phyloP scores from a whole-genome alignment of 2,797 vertebrate species.

The Pitangus sulphuratus region DNA sequence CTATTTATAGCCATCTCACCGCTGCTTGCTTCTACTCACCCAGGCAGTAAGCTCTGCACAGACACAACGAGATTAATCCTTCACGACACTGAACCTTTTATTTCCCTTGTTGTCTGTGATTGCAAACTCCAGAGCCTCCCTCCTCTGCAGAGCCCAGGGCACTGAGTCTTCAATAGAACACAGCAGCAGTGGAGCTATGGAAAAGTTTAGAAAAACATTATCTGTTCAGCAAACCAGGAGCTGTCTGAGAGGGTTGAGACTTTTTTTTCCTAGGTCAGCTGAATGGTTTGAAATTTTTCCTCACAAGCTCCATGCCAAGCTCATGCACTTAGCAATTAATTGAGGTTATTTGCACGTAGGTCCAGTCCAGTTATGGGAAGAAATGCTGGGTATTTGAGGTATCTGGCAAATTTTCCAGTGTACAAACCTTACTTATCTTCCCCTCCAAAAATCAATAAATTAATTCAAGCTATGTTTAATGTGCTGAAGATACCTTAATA shows the following conservation, averaged over 20 bases:
- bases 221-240: background rate
- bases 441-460: background rate
- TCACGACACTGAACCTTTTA: conserved; percentile 35
- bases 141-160: background rate
- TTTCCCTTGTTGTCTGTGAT: conserved; percentile 37
- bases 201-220: background rate
- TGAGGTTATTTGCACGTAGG: background rate
- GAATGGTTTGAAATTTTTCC: background rate
- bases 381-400: background rate
- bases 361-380: background rate
- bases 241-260: background rate
- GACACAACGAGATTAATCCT: conserved; percentile 19
- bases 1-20: conserved; percentile 31
- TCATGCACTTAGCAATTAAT: background rate
- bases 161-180: conserved; percentile 10
- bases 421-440: background rate
- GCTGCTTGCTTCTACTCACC: background rate
- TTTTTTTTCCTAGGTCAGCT: background rate
- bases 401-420: background rate
- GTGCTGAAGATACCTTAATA: background rate
- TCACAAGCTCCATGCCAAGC: background rate
- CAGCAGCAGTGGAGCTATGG: background rate
- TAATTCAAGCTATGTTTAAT: background rate
- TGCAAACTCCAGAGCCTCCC: background rate
- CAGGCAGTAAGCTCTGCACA: conserved; percentile 17